phyloP scores from a whole-genome alignment of 2,797 vertebrate species.

The Xenops minutus region DNA sequence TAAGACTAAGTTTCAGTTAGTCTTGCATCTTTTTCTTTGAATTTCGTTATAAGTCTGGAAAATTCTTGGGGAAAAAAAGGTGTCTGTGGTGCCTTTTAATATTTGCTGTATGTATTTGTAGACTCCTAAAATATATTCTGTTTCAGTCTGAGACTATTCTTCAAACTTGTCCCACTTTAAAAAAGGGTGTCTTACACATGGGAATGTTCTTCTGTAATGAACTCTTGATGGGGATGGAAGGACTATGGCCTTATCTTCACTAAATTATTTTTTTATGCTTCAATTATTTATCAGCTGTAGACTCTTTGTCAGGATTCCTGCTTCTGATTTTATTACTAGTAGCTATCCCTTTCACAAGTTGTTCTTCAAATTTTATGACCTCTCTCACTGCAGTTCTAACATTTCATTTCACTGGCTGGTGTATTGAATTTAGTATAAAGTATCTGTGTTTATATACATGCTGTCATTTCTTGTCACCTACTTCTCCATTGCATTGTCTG shows the following conservation, averaged over 20 bases:
- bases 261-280: neutral
- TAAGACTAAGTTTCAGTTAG: neutral
- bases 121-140: neutral
- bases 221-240: neutral
- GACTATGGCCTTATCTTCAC: neutral
- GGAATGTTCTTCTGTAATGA: neutral
- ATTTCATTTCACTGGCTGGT: neutral
- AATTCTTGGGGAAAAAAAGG: neutral
- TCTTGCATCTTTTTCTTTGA: neutral
- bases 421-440: neutral
- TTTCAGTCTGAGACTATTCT: neutral
- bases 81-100: neutral
- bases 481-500: neutral
- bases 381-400: neutral
- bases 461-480: neutral
- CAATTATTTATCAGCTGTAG: neutral
- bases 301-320: neutral
- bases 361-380: neutral
- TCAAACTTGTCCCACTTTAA: neutral
- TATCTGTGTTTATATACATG: neutral
- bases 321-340: neutral
- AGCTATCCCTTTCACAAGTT: neutral
- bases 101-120: neutral
- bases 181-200: neutral
- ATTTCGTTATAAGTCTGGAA: neutral